phyloP scores from a whole-genome alignment of 1,140 invertebrate genomes.

The Megathymus violae region DNA sequence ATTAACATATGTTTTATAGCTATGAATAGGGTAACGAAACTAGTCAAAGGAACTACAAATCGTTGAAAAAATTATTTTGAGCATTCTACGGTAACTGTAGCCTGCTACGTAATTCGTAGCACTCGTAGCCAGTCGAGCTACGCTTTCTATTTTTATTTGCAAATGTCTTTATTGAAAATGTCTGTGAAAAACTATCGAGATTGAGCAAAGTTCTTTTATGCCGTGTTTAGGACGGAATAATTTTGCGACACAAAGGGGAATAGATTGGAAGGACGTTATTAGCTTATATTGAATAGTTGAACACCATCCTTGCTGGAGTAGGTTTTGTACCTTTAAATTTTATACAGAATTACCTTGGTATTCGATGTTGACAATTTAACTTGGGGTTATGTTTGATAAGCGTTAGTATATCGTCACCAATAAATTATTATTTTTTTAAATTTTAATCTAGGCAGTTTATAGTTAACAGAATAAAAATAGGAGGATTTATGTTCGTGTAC shows the following conservation, averaged over 20 bases:
- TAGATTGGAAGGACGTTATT: conserved; percentile 10
- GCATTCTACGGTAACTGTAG: conserved; percentile 12
- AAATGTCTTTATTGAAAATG: conserved; percentile 25
- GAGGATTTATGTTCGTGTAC: too few species aligned
- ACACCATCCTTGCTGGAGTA: too few species aligned
- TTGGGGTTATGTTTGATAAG: too few species aligned
- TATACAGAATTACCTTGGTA: too few species aligned
- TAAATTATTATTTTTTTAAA: too few species aligned
- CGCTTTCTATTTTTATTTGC: conserved; percentile 29
- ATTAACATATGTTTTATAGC: too few species aligned
- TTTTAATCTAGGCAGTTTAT: too few species aligned
- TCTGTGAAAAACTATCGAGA: conserved; percentile 31
- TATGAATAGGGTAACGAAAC: not conserved
- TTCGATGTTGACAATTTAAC: too few species aligned
- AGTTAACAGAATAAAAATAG: too few species aligned
- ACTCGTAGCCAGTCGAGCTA: conserved; percentile 14
- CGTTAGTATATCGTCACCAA: too few species aligned
- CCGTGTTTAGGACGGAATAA: conserved; percentile 21
- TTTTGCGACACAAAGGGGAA: conserved; percentile 22
- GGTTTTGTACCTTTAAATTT: too few species aligned
- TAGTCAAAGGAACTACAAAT: not conserved
- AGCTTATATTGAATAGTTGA: not conserved
- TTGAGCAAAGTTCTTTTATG: conserved; percentile 32
- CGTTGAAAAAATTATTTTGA: conserved; percentile 5
- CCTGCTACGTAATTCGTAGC: conserved; percentile 28